Conservation (phyloP, 1,140 invertebrate genomes). For the Ooceraea biroi region DNA sequence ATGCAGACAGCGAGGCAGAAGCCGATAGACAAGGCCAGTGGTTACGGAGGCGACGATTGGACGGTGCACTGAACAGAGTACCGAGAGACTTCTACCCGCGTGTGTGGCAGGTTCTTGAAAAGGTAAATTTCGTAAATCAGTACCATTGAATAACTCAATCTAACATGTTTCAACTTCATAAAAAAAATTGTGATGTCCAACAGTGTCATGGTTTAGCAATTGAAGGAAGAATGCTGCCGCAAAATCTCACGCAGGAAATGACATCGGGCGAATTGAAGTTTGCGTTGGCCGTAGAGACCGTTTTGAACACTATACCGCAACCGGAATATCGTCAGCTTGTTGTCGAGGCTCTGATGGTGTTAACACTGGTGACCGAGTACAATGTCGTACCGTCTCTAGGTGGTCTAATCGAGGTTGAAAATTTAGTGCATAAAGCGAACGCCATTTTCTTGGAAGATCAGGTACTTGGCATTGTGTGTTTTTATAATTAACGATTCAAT, state of each 20-base stretch:
- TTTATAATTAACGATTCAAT: neutral
- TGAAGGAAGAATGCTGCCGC: slow-evolving; percentile 94
- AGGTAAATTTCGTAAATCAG: slow-evolving; percentile 86
- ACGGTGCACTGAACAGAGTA: slow-evolving; percentile 98
- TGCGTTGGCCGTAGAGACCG: slow-evolving; percentile 98
- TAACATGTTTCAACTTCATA: slow-evolving; percentile 15
- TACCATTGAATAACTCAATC: slow-evolving; percentile 13
- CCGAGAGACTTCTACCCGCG: slow-evolving; percentile 98
- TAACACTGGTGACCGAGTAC: slow-evolving; percentile 96
- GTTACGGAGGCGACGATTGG: slow-evolving; percentile 96
- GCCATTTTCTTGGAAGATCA: slow-evolving; percentile 98
- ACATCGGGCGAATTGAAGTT: slow-evolving; percentile 99
- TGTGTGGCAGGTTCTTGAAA: slow-evolving; percentile 96
- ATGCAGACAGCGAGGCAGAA: slow-evolving; percentile 88
- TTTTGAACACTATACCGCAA: slow-evolving; percentile 98
- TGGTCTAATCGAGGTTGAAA: slow-evolving; percentile 95
- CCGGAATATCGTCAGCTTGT: slow-evolving; percentile 99
- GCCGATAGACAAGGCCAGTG: slow-evolving; percentile 98
- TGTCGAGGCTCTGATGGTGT: slow-evolving; percentile 98
- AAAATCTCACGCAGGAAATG: slow-evolving; percentile 98
- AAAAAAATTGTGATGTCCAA: slow-evolving; percentile 54
- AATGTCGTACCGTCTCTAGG: slow-evolving; percentile 92
- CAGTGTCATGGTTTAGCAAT: slow-evolving; percentile 97
- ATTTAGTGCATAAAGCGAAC: slow-evolving; percentile 97
- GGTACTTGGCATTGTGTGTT: slow-evolving; percentile 86